Evolutionary conservation across 2,797 vertebrate species (phyloP).

Genomic region (Heteromormyrus szaboi): DNA sequence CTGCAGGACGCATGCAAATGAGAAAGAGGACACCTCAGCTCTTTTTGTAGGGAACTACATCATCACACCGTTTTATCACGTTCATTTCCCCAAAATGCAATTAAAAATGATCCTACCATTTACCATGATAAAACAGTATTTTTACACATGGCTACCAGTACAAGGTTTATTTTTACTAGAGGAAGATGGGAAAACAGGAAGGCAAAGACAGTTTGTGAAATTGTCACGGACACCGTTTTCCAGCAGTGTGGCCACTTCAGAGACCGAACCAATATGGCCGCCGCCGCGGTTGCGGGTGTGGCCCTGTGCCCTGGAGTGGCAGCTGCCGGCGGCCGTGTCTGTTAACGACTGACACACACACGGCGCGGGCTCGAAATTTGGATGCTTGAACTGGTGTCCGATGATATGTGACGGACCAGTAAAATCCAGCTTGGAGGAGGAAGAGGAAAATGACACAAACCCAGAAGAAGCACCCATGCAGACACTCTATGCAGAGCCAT

Average conservation of each 20-base stretch:
- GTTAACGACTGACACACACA: background rate
- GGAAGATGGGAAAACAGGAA: background rate
- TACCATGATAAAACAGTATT: background rate
- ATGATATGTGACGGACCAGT: background rate
- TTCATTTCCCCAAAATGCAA: background rate
- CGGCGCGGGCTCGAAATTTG: background rate
- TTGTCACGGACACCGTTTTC: background rate
- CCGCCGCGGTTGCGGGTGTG: background rate
- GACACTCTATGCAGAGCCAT: conserved; percentile 12
- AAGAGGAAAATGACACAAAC: background rate
- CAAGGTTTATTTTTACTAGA: background rate
- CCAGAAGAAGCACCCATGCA: conserved; percentile 31
- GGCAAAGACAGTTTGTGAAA: background rate
- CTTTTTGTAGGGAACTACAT: background rate
- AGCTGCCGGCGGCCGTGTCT: background rate
- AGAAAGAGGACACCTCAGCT: background rate
- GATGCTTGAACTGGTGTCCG: background rate
- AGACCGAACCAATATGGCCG: background rate
- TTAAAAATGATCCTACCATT: background rate
- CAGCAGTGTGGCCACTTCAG: background rate
- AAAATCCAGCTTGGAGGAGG: background rate
- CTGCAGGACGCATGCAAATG: background rate
- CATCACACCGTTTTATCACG: background rate
- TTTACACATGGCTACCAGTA: background rate
- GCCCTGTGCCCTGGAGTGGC: background rate